phyloP scores from a whole-genome alignment of 2,888 invertebrate genomes.

The Yponomeuta plumbellus region DNA sequence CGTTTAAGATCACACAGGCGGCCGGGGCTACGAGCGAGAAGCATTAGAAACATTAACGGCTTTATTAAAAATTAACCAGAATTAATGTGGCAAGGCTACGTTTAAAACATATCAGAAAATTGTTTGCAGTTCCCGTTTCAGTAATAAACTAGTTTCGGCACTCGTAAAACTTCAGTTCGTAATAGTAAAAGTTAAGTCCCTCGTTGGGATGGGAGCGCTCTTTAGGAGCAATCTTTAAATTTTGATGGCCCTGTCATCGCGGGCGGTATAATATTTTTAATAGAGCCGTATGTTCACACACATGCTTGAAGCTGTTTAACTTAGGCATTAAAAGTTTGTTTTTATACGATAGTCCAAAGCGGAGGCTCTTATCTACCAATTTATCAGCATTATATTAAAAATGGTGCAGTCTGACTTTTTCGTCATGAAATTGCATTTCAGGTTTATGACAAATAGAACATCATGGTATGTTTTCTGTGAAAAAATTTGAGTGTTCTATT shows the following conservation, averaged over 20 bases:
- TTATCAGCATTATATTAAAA: no score
- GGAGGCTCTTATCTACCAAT: no score
- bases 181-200: conserved; percentile 11
- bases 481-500: no score
- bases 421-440: no score
- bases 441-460: no score
- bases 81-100: neutral
- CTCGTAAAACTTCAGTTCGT: neutral
- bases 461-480: no score
- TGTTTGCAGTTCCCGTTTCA: neutral
- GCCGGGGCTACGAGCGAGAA: no score
- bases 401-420: no score
- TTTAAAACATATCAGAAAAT: conserved; percentile 10
- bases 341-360: no score
- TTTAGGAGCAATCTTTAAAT: neutral
- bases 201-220: neutral
- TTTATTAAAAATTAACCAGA: neutral
- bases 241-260: neutral
- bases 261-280: neutral
- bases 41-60: no score
- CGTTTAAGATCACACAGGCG: no score
- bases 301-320: neutral
- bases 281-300: neutral
- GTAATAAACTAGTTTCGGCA: conserved; percentile 6
- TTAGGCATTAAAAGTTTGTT: neutral